Evolutionary conservation across 2,797 vertebrate genomes (phyloP).

Genomic region (Cossypha niveicapilla): DNA sequence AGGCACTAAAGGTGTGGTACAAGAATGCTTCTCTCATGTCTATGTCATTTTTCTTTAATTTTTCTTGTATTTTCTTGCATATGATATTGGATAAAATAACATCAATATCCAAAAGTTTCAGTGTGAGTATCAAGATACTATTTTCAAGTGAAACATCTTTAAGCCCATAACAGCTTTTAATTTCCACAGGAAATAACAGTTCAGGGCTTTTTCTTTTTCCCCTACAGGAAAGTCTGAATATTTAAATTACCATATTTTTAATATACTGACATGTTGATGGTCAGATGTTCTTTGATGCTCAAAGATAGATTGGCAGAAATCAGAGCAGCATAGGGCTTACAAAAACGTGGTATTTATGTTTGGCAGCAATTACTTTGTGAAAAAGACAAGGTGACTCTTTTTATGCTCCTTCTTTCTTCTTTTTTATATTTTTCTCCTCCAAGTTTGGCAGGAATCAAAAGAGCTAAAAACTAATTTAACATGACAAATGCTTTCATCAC

Average conservation of each 20-base stretch:
- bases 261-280: conserved; percentile 71
- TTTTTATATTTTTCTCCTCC: neutral
- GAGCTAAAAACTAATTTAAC: conserved; percentile 70
- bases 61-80: neutral
- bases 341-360: conserved; percentile 66
- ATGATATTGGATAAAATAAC: conserved; percentile 45
- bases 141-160: conserved; percentile 64
- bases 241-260: conserved; percentile 72
- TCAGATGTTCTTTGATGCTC: conserved; percentile 68
- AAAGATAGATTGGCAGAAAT: conserved; percentile 71
- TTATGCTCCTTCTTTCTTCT: neutral
- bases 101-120: conserved; percentile 28
- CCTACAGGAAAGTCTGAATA: conserved; percentile 60
- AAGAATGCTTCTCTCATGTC: neutral
- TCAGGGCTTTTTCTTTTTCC: neutral
- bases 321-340: conserved; percentile 47
- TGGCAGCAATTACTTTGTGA: conserved; percentile 67
- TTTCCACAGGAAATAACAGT: conserved; percentile 68
- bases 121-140: conserved; percentile 51
- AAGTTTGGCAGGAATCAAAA: conserved; percentile 67
- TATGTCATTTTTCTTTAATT: conserved; percentile 32
- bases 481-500: conserved; percentile 66
- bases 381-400: conserved; percentile 73
- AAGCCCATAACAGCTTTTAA: conserved; percentile 63
- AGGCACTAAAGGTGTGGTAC: neutral